These are phyloP conservation scores for Piezodorus guildinii DNA, from an alignment of 1,140 invertebrate species.

Conservation along the genomic window DNA sequence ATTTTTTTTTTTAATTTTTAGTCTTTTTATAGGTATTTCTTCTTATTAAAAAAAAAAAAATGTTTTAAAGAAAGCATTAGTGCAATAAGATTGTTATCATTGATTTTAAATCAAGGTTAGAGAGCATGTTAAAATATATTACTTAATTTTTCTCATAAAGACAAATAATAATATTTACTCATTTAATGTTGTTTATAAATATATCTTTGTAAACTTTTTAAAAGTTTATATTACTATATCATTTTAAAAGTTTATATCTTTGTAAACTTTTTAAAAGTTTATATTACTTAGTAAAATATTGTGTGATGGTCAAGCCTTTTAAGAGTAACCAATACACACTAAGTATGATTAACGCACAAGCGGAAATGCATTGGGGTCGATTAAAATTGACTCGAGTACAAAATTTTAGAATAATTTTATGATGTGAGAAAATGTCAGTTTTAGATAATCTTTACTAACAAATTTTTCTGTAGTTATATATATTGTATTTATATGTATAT, in stretches of 20 bases:
- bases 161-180: not conserved
- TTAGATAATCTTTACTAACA: not conserved
- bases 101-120: constrained; percentile 5
- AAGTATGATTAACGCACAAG: not conserved
- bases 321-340: not conserved
- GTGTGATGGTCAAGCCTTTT: not conserved
- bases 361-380: not conserved
- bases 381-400: not conserved
- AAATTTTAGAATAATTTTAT: not conserved
- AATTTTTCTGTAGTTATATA: not conserved
- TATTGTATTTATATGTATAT: constrained; percentile 10
- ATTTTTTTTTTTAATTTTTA: not conserved
- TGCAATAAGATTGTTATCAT: constrained; percentile 9
- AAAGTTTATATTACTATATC: constrained; percentile 10
- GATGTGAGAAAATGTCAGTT: not conserved
- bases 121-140: not conserved
- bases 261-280: constrained; percentile 8
- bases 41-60: not conserved
- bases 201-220: not conserved
- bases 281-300: not conserved
- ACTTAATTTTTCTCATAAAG: not conserved
- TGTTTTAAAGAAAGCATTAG: not conserved
- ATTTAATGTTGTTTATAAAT: not conserved
- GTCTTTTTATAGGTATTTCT: not conserved
- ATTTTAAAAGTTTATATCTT: no score